Evolutionary conservation across 2,113 vertebrate genomes (phyloP).

Genomic region (Cyrtonyx montezumae): DNA sequence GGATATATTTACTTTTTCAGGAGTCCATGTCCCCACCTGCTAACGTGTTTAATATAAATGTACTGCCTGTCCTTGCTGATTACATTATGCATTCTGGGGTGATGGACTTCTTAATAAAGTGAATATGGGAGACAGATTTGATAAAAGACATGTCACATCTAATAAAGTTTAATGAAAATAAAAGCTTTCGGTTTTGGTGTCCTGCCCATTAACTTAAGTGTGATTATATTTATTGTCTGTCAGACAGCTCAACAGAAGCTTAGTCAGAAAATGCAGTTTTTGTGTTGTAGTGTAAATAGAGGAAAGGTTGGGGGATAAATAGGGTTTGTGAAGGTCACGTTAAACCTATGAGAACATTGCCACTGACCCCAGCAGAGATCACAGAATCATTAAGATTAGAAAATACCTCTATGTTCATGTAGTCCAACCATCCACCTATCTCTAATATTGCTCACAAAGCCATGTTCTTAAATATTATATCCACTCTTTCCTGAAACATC

Average conservation of each 20-base stretch:
- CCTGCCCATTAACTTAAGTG: slow-evolving; percentile 49
- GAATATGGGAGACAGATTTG: slow-evolving; percentile 35
- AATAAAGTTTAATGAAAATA: slow-evolving; percentile 69
- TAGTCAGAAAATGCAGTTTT: not conserved
- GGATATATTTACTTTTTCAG: not conserved
- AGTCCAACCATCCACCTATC: too few relatives aligned
- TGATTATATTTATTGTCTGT: slow-evolving; percentile 20
- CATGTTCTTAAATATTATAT: too few relatives aligned
- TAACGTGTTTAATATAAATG: not conserved
- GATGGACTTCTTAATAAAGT: slow-evolving; percentile 60
- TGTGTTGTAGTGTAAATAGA: not conserved
- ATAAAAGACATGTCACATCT: slow-evolving; percentile 61
- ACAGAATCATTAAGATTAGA: too few relatives aligned
- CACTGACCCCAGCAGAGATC: not conserved
- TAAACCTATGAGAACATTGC: not conserved
- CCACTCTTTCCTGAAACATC: too few relatives aligned
- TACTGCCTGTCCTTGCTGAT: slow-evolving; percentile 24
- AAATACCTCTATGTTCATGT: too few relatives aligned
- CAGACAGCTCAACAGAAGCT: not conserved
- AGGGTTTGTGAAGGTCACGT: not conserved
- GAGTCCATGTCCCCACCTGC: not conserved
- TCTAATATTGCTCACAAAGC: too few relatives aligned
- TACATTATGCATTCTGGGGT: slow-evolving; percentile 39
- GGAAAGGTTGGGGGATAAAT: not conserved
- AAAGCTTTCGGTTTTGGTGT: slow-evolving; percentile 64